Conservation (phyloP, 2,888 invertebrate genomes). For the Pandemis heparana region DNA sequence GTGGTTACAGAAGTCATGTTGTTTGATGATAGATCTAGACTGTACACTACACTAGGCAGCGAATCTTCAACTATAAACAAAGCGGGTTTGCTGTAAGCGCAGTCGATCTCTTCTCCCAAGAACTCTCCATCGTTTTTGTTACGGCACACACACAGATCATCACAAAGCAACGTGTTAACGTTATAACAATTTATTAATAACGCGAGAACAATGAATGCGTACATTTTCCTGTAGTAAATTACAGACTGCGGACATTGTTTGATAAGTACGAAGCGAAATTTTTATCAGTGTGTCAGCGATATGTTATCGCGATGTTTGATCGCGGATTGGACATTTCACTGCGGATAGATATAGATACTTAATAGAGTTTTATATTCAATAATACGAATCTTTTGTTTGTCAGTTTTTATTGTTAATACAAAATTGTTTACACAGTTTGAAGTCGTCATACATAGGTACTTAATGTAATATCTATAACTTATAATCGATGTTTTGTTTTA, state of each 20-base stretch:
- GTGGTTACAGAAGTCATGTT: conserved; percentile 59
- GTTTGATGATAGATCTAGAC: conserved; percentile 70
- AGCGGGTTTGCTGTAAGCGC: conserved; percentile 57
- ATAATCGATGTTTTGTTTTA: conserved; percentile 22
- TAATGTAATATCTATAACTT: background rate
- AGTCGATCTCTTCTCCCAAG: conserved; percentile 64
- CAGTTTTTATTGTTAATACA: conserved; percentile 25
- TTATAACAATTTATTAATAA: conserved; percentile 44
- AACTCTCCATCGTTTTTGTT: conserved; percentile 60
- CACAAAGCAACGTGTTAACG: conserved; percentile 63
- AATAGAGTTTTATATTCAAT: background rate
- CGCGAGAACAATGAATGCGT: conserved; percentile 44
- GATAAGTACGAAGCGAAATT: conserved; percentile 47
- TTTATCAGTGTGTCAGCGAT: conserved; percentile 54
- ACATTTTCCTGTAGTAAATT: conserved; percentile 55
- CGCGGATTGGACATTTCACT: conserved; percentile 68
- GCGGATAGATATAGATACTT: background rate
- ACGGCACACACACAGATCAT: conserved; percentile 62
- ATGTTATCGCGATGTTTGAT: conserved; percentile 67
- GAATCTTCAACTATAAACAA: conserved; percentile 54
- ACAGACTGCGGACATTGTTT: conserved; percentile 39
- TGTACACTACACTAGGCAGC: conserved; percentile 61
- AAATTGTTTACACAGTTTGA: conserved; percentile 34
- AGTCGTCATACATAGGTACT: background rate
- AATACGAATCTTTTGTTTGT: conserved; percentile 20